phyloP scores from a whole-genome alignment of 2,888 invertebrate genomes.

The Thyatira batis region DNA sequence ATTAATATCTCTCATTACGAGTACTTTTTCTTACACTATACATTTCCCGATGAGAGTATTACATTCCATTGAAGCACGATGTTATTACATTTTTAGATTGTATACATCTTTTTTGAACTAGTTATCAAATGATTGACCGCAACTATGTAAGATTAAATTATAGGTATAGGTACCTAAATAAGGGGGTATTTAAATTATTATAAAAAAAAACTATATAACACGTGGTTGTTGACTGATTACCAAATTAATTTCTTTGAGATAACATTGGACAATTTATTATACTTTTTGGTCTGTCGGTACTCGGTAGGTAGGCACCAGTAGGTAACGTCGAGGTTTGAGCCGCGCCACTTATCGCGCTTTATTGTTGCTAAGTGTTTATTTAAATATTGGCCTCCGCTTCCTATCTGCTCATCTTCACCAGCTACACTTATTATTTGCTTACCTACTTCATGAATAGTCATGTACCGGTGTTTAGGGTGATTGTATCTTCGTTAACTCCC shows the following conservation, averaged over 20 bases:
- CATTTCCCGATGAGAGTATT: neutral
- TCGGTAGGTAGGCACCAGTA: conserved; percentile 21
- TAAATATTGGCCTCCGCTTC: conserved; percentile 42
- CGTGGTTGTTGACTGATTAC: no score
- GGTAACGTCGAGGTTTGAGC: conserved; percentile 39
- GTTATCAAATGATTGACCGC: no score
- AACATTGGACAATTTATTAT: no score
- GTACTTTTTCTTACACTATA: neutral
- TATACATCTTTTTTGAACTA: no score
- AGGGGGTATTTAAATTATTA: no score
- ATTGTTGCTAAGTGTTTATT: conserved; percentile 75
- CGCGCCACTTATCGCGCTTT: conserved; percentile 61
- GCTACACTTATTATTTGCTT: conserved; percentile 24
- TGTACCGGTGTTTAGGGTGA: neutral
- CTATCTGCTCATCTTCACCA: conserved; percentile 42
- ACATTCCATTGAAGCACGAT: no score
- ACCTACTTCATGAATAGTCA: neutral
- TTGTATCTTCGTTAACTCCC: neutral
- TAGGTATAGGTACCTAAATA: no score
- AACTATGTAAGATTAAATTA: no score
- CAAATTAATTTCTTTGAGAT: no score
- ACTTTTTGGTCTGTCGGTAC: conserved; percentile 26
- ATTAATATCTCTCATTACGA: no score
- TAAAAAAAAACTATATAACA: no score
- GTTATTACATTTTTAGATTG: no score